Evolutionary conservation across 2,888 invertebrate genomes (phyloP).

Genomic region (Leucophenga maculata): DNA sequence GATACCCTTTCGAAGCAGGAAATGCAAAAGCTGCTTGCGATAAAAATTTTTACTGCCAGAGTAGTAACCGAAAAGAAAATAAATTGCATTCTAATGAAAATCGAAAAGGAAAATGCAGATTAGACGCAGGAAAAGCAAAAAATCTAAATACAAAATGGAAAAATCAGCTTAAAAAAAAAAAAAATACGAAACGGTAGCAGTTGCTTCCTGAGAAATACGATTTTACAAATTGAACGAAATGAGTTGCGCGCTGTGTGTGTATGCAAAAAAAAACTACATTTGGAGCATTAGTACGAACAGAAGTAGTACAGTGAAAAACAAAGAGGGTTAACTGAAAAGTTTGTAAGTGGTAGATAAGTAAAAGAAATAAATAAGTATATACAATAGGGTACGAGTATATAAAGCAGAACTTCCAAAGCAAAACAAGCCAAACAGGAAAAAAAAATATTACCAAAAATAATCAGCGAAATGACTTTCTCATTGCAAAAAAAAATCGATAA

Average conservation of each 20-base stretch:
- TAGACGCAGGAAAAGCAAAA: constrained; percentile 1
- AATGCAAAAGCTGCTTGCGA: background rate
- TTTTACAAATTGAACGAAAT: constrained; percentile 14
- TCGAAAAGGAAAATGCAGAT: constrained; percentile 16
- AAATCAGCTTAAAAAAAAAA: background rate
- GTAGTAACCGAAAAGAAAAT: background rate
- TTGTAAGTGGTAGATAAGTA: too few species aligned
- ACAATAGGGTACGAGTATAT: too few species aligned
- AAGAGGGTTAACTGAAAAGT: background rate
- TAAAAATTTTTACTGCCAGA: constrained; percentile 1
- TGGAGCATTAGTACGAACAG: too few species aligned
- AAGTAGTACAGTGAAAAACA: background rate
- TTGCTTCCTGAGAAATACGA: constrained; percentile 12
- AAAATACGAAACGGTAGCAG: constrained; percentile 12
- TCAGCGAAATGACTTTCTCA: too few species aligned
- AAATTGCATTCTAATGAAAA: constrained; percentile 7
- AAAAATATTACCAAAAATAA: too few species aligned
- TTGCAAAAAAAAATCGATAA: too few species aligned
- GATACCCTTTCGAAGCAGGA: background rate
- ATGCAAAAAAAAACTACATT: background rate
- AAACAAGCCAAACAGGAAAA: too few species aligned
- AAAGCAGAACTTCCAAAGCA: too few species aligned
- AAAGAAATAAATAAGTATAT: too few species aligned
- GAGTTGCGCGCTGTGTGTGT: constrained; percentile 1
- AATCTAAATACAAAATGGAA: background rate